Base-by-base conservation (phyloP, 2,113 vertebrate species). In the Rhombomys opimus region DNA sequence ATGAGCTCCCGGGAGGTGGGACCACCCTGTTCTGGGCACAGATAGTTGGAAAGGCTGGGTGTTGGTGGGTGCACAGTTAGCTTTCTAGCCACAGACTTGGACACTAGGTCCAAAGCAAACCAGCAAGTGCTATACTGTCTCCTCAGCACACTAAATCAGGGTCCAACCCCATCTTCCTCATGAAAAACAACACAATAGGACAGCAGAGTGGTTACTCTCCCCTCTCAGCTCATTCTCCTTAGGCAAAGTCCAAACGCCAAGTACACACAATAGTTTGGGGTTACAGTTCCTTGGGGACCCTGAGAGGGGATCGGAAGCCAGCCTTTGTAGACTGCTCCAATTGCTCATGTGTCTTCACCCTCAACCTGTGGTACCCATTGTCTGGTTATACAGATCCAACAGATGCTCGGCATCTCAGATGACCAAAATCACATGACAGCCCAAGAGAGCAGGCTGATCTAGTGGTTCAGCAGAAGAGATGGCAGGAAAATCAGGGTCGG, bases 51-150 rank as follows among this genome's bases (percentile, higher is more conserved):
- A 77, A 84, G 81, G 78, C 68, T 57, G 32, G 46, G 23, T 5
- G 0, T 59, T 35, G 57, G 27, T 14, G 23, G 6, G 70, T 15
- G n/a, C 2, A 23, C 20, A 59, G 81, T 7, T 0, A 2, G 27
- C 38, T 13, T 32, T 4, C 14, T 72, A 30, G 54, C 27, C 92
- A 84, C 52, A 75, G 25, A 89, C 93, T 22, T 81, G 46, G 72
- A 93, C 91, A 46, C 87, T 87, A 85, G 82, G 59, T 30, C 70
- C 25, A 87, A 30, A 95, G 72, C 46, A 85, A 94, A 95, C n/a
- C 93, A 67, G 46, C 32, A 46, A 41, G 68, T 11, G 4, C 84
- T 23, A 46, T 46, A 20, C 84, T 50, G 87, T 92, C 95, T 63
- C 78, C 80, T 54, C 1, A 30, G 70, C n/a, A 38, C 18, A 22